Base-by-base conservation (phyloP, 92 coral and sea anemone species). In the Micromussa lordhowensis region DNA sequence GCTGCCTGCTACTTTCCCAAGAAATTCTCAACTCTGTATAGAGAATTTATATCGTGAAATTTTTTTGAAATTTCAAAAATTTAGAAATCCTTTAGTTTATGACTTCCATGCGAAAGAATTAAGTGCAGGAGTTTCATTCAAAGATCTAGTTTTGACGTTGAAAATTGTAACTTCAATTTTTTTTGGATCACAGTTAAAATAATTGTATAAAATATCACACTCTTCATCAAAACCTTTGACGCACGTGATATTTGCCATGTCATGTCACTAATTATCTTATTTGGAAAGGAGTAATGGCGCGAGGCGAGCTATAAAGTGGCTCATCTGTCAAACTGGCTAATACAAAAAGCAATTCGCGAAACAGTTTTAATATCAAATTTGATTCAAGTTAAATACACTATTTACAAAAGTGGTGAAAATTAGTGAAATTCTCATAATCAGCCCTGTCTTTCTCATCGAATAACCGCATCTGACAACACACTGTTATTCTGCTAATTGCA, bases 391-490 rank as follows among this genome's bases (percentile, higher is more conserved):
- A 68, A 82, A 70, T 84, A 84, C 36, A 24, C 71, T 84, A 84
- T 84, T 75, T 84, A 84, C 81, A 84, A 75, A 69, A 71, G 79
- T 32, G 24, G 34, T 29, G 26, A 71, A 53, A 34, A 51, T 53
- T 82, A 10, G 11, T 28, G 22, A 84, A 7, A 44, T 44, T 44
- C 51, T 7, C 10, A 44, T 44, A 9, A 44, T 8, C 51, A 44
- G 76, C 13, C 34, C 5, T n/a, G n/a, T n/a, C n/a, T n/a, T n/a
- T n/a, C n/a, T 61, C 26, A 21, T 55, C 22, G 22, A 55, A 55
- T 55, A 19, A 0, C 22, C 61, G n/a, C n/a, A n/a, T n/a, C n/a
- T n/a, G n/a, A 61, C 29, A 5, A 5, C 34, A 26, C 71, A 7
- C 58, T 75, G 87, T 73, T n/a, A n/a, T n/a, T 58, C 1, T 24